Evolutionary conservation across 2,888 invertebrate species (phyloP), one percentile per base, ranked within the genome.

Genomic region (Phyllotreta striolata): DNA sequence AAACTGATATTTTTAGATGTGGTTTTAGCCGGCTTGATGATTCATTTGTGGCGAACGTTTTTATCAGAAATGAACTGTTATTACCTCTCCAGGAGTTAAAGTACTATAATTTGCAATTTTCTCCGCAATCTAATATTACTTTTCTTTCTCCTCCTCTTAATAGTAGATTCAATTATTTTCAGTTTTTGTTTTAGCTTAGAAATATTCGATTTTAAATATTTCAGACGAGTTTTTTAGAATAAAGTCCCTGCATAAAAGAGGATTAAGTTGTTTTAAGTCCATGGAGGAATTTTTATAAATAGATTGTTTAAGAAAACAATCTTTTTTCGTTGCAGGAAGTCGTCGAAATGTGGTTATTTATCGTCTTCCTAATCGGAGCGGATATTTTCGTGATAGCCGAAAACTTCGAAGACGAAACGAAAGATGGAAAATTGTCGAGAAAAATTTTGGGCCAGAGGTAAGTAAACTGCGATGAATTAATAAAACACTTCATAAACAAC

Each of bases 381-480:
- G 41, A 66, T 8, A 47, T 69, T 12, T 54, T 55, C 39, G 38
- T 55, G 10, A 55, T 51, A 43, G 59, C 54, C 13, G 67, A 71
- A 44, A 70, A 69, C 14, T 35, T 46, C 8, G 64, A 59, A 55
- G 64, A 61, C 54, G 73, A 73, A 43, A 66, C 65, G 4, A 69
- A 61, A 7, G 83, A 84, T 76, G 80, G 79, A 7, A 84, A 84
- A 67, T 78, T 80, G 64, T 84, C 86, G 54, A 83, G 86, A 77
- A 86, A 85, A 83, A 84, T 87, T 69, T 81, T 87, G 69, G 86
- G 86, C 73, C 86, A 87, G 68, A 87, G 87, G 87, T 87, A 81
- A 82, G 77, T 65, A 12, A 55, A 44, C 14, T 24, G 24, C 12
- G n/a, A 35, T 58, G 51, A 46, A n/a, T 24, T 4, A 55, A 34